A percentile compares a stretch with the other conserved stretches of the same genome.
Conservation (phyloP, 2,797 vertebrate genomes). For the Platyrinchus mystaceus region DNA sequence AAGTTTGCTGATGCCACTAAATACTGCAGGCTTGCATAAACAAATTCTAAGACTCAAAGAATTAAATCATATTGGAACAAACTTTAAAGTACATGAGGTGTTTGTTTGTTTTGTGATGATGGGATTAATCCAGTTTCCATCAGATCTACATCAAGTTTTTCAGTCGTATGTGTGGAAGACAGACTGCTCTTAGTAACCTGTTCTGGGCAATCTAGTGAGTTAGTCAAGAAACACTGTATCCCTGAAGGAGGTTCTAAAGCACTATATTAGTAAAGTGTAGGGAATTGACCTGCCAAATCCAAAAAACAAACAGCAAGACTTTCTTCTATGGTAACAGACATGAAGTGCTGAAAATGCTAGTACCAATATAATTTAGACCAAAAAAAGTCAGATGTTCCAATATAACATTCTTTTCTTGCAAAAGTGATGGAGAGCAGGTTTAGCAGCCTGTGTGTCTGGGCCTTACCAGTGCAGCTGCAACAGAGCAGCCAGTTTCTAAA, state of each 20-base stretch:
- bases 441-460: neutral
- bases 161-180: neutral
- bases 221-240: neutral
- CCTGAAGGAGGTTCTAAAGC: neutral
- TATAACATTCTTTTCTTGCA: neutral
- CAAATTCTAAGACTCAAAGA: neutral
- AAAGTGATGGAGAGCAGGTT: neutral
- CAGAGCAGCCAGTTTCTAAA: neutral
- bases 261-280: neutral
- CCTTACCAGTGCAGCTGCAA: neutral
- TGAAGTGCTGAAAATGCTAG: neutral
- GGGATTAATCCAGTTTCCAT: neutral
- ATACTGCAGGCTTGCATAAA: neutral
- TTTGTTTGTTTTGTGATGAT: neutral
- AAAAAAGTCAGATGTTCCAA: neutral
- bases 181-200: neutral
- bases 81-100: neutral
- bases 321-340: neutral
- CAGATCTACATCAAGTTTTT: neutral
- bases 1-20: slow-evolving; percentile 35
- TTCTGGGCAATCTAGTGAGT: neutral
- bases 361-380: neutral
- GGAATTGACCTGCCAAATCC: neutral
- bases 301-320: neutral
- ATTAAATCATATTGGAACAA: neutral